Conservation (phyloP, 2,113 vertebrate species). For the Riparia riparia region DNA sequence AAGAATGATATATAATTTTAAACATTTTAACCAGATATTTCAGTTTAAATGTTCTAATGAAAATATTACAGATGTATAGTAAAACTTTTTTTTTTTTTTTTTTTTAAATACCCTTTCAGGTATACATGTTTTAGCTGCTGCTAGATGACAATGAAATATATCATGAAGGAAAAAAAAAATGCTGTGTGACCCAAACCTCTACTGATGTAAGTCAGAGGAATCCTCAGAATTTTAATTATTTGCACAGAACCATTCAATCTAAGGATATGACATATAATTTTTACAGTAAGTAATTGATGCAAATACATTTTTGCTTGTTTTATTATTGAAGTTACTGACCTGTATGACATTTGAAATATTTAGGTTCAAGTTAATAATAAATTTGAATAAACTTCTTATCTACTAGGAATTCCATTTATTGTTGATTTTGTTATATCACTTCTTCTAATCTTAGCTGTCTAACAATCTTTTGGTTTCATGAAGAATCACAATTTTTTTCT, state of each 20-base stretch:
- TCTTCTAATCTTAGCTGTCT: neutral
- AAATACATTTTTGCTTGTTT: neutral
- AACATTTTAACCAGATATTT: neutral
- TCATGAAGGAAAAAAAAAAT: neutral
- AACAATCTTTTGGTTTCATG: neutral
- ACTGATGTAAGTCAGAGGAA: neutral
- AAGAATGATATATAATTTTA: neutral
- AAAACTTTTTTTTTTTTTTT: neutral
- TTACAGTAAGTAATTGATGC: neutral
- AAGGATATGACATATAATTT: neutral
- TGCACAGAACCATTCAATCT: neutral
- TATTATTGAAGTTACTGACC: neutral
- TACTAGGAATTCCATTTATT: neutral
- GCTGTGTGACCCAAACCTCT: neutral
- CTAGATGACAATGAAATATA: neutral
- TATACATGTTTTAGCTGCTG: neutral
- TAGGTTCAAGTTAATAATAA: neutral
- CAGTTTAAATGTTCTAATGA: neutral
- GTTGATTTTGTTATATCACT: neutral
- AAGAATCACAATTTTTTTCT: neutral
- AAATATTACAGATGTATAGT: neutral
- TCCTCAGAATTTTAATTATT: neutral
- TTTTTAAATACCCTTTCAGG: neutral
- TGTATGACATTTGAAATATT: conserved; percentile 11
- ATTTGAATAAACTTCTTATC: neutral